Conservation (phyloP, 2,797 vertebrate species). For the Hydrocynus forskahlii region DNA sequence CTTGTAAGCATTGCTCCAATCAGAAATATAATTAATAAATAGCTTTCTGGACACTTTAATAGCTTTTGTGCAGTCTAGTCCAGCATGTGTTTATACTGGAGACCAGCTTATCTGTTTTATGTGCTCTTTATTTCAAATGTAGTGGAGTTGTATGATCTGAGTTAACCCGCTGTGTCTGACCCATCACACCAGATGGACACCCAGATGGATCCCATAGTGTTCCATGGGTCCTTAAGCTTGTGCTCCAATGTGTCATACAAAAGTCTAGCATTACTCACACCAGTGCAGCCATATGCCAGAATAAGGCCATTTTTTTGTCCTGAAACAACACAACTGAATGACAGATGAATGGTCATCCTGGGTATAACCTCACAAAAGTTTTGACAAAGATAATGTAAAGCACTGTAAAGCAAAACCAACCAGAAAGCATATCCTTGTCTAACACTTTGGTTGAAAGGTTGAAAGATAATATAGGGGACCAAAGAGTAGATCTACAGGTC, state of each 20-base stretch:
- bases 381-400: slow-evolving; percentile 44
- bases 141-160: slow-evolving; percentile 48
- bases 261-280: slow-evolving; percentile 67
- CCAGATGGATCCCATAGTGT: slow-evolving; percentile 76
- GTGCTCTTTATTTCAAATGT: slow-evolving; percentile 1
- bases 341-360: slow-evolving; percentile 14
- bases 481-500: too few species aligned
- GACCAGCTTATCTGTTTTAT: neutral
- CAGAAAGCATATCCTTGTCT: slow-evolving; percentile 51
- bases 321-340: slow-evolving; percentile 67
- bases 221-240: slow-evolving; percentile 67
- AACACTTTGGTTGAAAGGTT: neutral
- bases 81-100: neutral
- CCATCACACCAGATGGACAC: slow-evolving; percentile 75
- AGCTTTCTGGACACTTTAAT: too few species aligned
- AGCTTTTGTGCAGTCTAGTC: neutral
- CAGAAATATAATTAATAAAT: too few species aligned
- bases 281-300: slow-evolving; percentile 62
- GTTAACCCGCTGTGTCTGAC: slow-evolving; percentile 49
- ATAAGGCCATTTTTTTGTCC: slow-evolving; percentile 67
- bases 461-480: too few species aligned
- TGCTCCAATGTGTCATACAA: slow-evolving; percentile 62
- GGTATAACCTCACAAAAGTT: slow-evolving; percentile 1
- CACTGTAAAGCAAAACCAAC: slow-evolving; percentile 49
- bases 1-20: neutral